These are phyloP conservation scores for Setophaga coronata DNA, from an alignment of 2,113 vertebrate species.

Conservation along the genomic window DNA sequence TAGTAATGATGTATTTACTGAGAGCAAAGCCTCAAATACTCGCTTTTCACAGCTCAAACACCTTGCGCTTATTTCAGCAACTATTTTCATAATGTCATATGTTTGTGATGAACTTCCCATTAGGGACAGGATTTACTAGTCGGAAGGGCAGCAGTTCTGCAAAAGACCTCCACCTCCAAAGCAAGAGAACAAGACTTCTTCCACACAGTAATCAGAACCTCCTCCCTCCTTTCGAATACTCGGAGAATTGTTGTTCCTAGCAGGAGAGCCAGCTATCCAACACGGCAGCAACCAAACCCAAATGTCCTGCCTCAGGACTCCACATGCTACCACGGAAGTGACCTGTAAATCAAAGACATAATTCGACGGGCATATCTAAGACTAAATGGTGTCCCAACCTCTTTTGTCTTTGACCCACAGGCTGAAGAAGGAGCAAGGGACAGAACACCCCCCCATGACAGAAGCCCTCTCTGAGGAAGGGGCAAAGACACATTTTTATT, in stretches of 20 bases:
- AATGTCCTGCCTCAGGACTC: constrained; percentile 27
- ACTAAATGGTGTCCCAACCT: rapidly evolving
- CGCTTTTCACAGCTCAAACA: background rate
- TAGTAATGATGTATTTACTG: background rate
- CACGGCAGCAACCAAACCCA: background rate
- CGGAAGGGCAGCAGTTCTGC: background rate
- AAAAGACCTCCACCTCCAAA: background rate
- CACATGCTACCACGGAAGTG: background rate
- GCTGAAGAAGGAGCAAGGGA: background rate
- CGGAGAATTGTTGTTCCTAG: background rate
- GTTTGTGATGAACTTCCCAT: background rate
- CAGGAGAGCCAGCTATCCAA: background rate
- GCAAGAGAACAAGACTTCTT: background rate
- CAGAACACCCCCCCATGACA: rapidly evolving
- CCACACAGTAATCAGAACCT: background rate
- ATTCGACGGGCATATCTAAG: background rate
- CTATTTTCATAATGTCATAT: background rate
- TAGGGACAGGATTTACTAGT: background rate
- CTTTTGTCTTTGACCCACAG: background rate
- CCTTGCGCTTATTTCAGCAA: background rate
- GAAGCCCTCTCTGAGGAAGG: background rate
- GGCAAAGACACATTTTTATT: background rate
- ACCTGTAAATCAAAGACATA: background rate
- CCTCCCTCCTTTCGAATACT: background rate
- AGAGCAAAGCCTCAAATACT: background rate